phyloP scores from a whole-genome alignment of 2,888 invertebrate species.

The Zaprionus lineosus region DNA sequence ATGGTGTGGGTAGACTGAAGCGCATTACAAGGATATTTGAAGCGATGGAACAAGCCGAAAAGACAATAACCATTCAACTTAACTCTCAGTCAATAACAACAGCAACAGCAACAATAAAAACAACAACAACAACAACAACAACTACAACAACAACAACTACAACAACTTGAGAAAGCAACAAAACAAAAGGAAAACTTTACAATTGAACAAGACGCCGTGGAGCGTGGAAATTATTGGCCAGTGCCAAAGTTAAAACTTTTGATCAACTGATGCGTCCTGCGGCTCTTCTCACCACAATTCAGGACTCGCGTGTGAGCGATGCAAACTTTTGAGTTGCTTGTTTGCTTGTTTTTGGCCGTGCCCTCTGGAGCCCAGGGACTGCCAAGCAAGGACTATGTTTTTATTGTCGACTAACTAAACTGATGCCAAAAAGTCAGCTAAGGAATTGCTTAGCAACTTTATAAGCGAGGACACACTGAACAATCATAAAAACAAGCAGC shows the following conservation, averaged over 20 bases:
- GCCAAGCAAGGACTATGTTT: constrained; percentile 26
- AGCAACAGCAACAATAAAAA: constrained; percentile 14
- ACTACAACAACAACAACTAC: constrained; percentile 10
- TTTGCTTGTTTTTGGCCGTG: constrained; percentile 46
- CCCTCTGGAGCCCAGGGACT: constrained; percentile 35
- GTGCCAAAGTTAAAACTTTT: constrained; percentile 62
- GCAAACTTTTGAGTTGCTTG: constrained; percentile 42
- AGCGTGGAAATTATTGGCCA: constrained; percentile 74
- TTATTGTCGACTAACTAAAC: constrained; percentile 47
- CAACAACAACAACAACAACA: constrained; percentile 10
- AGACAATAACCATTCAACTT: constrained; percentile 35
- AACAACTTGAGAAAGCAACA: constrained; percentile 21
- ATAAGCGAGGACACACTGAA: constrained; percentile 11
- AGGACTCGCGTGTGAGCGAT: constrained; percentile 19
- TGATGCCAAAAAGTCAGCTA: constrained; percentile 12
- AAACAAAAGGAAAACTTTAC: constrained; percentile 65
- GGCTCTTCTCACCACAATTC: constrained; percentile 46
- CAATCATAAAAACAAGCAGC: too few relatives aligned
- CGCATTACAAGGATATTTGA: constrained; percentile 54
- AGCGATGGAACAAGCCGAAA: constrained; percentile 47
- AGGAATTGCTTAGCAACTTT: constrained; percentile 24
- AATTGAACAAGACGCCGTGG: constrained; percentile 65
- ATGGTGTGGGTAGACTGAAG: constrained; percentile 81
- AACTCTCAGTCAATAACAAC: constrained; percentile 42
- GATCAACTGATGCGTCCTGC: constrained; percentile 61